These are phyloP conservation scores for Drosophila ficusphila DNA, from an alignment of 1,140 invertebrate species.

Conservation along the genomic window DNA sequence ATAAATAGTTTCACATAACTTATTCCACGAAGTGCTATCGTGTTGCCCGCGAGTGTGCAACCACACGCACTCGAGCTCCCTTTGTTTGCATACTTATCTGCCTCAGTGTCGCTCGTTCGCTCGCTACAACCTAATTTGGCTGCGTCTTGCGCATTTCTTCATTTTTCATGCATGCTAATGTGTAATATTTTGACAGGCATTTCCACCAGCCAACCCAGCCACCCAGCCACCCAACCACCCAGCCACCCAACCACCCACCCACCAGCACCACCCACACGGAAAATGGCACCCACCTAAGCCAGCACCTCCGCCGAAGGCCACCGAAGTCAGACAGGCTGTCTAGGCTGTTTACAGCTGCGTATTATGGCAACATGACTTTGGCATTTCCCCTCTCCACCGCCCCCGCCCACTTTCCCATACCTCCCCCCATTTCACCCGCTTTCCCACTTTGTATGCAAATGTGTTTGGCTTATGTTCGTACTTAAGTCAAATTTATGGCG, in stretches of 20 bases:
- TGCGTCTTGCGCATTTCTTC: slow-evolving; percentile 65
- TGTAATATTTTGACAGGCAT: slow-evolving; percentile 73
- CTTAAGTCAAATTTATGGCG: slow-evolving; percentile 45
- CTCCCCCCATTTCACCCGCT: background rate
- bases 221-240: background rate
- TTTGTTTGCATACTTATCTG: slow-evolving; percentile 30
- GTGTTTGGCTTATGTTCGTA: slow-evolving; percentile 39
- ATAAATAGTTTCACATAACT: too few relatives aligned
- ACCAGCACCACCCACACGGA: background rate
- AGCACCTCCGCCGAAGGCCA: slow-evolving; percentile 3
- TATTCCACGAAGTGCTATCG: background rate
- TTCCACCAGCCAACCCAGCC: too few relatives aligned
- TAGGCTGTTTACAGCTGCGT: slow-evolving; percentile 45
- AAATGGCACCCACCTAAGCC: slow-evolving; percentile 1
- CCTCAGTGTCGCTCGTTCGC: slow-evolving; percentile 20
- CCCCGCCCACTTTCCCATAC: too few relatives aligned
- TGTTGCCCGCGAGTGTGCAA: slow-evolving; percentile 1
- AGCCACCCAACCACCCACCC: background rate
- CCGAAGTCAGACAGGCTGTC: slow-evolving; percentile 25
- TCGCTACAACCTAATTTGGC: slow-evolving; percentile 63
- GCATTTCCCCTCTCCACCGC: slow-evolving; percentile 9
- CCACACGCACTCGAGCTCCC: slow-evolving; percentile 7
- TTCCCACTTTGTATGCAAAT: slow-evolving; percentile 45
- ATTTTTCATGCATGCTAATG: slow-evolving; percentile 78
- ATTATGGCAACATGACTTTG: slow-evolving; percentile 41